Percentiles rank a stretch among this genome's conserved stretches.
Conservation (phyloP, 2,797 vertebrate species). For the Falco cherrug region DNA sequence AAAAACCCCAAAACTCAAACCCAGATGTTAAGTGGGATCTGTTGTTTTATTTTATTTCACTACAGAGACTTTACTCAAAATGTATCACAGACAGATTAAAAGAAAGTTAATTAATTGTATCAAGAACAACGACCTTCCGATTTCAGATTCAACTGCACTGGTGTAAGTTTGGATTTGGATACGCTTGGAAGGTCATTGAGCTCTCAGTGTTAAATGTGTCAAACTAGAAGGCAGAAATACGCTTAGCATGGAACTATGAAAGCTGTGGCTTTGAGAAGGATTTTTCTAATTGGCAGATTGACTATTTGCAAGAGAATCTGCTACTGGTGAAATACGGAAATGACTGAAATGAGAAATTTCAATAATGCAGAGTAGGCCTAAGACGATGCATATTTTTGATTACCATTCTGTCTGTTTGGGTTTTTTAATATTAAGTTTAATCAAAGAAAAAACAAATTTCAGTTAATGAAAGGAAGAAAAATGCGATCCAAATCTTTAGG, state of each 20-base stretch:
- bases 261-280: not conserved
- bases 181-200: not conserved
- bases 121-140: not conserved
- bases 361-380: slow-evolving; percentile 22
- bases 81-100: not conserved
- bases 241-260: not conserved
- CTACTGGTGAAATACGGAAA: not conserved
- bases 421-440: slow-evolving; percentile 61
- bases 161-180: not conserved
- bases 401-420: not conserved
- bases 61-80: not conserved
- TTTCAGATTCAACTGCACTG: not conserved
- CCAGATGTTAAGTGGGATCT: not conserved
- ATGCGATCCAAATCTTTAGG: slow-evolving; percentile 11
- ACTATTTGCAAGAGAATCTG: not conserved
- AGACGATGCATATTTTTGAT: slow-evolving; percentile 36
- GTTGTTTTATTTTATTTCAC: not conserved
- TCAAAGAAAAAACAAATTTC: slow-evolving; percentile 38
- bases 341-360: slow-evolving; percentile 17
- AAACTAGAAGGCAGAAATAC: not conserved
- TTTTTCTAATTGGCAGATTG: not conserved
- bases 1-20: not conserved
- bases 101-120: not conserved
- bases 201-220: not conserved
- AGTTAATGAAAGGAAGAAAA: slow-evolving; percentile 51